A percentile compares a stretch with the other conserved stretches of the same genome.
Evolutionary conservation across 1,140 invertebrate genomes (phyloP).

Genomic region (Camponotus floridanus): DNA sequence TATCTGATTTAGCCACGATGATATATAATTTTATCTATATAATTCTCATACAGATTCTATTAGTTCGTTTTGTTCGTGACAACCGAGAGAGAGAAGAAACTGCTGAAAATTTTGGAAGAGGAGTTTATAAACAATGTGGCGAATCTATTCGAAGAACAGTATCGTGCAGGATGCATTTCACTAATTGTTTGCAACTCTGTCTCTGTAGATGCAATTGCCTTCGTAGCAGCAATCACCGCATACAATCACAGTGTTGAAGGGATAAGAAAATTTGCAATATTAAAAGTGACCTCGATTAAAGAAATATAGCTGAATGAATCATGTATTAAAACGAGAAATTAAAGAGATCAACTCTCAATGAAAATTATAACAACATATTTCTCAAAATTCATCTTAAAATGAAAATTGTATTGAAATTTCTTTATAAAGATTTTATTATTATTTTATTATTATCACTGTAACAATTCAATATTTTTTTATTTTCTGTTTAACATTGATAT

Average conservation of each 20-base stretch:
- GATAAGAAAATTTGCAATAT: constrained; percentile 86
- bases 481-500: neutral
- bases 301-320: neutral
- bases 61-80: too few species aligned
- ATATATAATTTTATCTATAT: too few species aligned
- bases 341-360: too few species aligned
- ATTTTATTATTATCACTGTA: too few species aligned
- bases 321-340: too few species aligned
- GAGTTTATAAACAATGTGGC: too few species aligned
- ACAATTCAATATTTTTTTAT: neutral
- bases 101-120: too few species aligned
- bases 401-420: neutral
- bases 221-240: constrained; percentile 89
- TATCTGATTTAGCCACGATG: too few species aligned
- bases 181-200: constrained; percentile 83
- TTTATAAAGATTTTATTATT: constrained; percentile 3
- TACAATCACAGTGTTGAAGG: constrained; percentile 92
- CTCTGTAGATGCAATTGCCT: constrained; percentile 89
- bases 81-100: too few species aligned
- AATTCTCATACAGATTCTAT: too few species aligned
- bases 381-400: neutral
- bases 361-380: neutral
- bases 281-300: constrained; percentile 19
- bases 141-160: constrained; percentile 88
- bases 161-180: constrained; percentile 88